These are phyloP conservation scores for Itoplectis maculator DNA, from an alignment of 2,888 invertebrate genomes.

Conservation along the genomic window DNA sequence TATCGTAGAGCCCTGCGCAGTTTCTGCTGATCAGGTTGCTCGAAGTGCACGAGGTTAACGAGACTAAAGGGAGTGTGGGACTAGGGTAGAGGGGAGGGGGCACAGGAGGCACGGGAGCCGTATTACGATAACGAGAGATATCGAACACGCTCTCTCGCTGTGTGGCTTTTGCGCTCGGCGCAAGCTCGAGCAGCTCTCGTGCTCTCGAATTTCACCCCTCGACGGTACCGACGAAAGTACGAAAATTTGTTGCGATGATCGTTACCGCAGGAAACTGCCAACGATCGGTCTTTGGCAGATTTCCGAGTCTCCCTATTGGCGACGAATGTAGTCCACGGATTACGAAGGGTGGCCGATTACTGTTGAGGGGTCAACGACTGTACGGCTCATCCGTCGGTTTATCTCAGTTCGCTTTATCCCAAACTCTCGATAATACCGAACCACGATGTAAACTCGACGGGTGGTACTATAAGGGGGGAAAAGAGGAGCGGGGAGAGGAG, in stretches of 20 bases:
- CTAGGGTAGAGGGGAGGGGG: too few relatives aligned
- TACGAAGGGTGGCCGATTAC: not conserved
- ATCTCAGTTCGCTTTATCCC: too few relatives aligned
- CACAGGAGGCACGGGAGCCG: slow-evolving; percentile 36
- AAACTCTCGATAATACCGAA: slow-evolving; percentile 43
- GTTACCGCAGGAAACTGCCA: not conserved
- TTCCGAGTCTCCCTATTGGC: not conserved
- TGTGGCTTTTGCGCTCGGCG: slow-evolving; percentile 34
- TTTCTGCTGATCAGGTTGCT: slow-evolving; percentile 58
- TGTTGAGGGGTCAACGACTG: slow-evolving; percentile 28
- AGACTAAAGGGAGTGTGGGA: slow-evolving; percentile 67
- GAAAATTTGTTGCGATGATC: slow-evolving; percentile 24
- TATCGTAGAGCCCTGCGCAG: not conserved
- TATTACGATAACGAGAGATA: slow-evolving; percentile 83
- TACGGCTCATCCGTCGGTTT: not conserved
- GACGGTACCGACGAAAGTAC: slow-evolving; percentile 10
- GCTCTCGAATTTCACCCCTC: slow-evolving; percentile 82
- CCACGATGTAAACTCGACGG: slow-evolving; percentile 43
- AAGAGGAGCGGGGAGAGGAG: too few relatives aligned
- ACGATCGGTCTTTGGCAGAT: not conserved
- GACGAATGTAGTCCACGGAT: not conserved
- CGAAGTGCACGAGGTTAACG: slow-evolving; percentile 79
- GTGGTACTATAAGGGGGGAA: slow-evolving; percentile 60
- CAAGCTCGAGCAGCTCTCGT: slow-evolving; percentile 65
- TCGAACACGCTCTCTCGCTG: slow-evolving; percentile 75